Percentiles rank a stretch among this genome's conserved stretches.
These are phyloP conservation scores for Drosophila pseudotakahashii DNA, from an alignment of 2,888 invertebrate species.

Conservation along the genomic window DNA sequence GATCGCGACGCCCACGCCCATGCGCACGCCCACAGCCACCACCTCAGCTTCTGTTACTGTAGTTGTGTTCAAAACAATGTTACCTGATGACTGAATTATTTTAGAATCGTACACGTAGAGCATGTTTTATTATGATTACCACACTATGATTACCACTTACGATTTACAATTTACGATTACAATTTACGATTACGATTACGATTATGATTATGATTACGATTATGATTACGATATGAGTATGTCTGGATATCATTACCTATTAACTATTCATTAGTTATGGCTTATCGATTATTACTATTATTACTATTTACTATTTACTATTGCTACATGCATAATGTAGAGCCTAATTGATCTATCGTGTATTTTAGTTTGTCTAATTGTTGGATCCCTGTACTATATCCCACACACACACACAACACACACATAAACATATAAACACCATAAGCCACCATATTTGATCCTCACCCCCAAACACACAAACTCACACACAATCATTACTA, in stretches of 20 bases:
- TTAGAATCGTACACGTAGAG: conserved; percentile 77
- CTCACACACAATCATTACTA: conserved; percentile 16
- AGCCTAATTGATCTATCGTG: conserved; percentile 46
- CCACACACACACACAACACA: conserved; percentile 21
- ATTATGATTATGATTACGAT: conserved; percentile 14
- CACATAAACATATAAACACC: background rate
- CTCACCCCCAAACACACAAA: conserved; percentile 15
- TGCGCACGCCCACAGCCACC: conserved; percentile 45
- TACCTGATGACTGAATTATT: conserved; percentile 85
- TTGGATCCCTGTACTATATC: conserved; percentile 49
- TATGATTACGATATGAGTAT: conserved; percentile 17
- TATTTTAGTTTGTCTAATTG: conserved; percentile 55
- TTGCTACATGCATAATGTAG: conserved; percentile 46
- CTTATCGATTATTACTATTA: conserved; percentile 43
- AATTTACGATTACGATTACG: conserved; percentile 2
- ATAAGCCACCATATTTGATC: conserved; percentile 1
- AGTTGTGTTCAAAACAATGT: conserved; percentile 85
- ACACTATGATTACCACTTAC: conserved; percentile 24
- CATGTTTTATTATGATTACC: conserved; percentile 66
- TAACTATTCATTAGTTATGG: conserved; percentile 47
- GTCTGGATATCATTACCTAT: conserved; percentile 50
- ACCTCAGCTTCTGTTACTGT: conserved; percentile 84
- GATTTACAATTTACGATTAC: conserved; percentile 4
- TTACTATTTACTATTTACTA: conserved; percentile 50
- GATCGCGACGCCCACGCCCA: conserved; percentile 19